Conservation (phyloP, 2,797 vertebrate genomes). For the Gambelia wislizenii region DNA sequence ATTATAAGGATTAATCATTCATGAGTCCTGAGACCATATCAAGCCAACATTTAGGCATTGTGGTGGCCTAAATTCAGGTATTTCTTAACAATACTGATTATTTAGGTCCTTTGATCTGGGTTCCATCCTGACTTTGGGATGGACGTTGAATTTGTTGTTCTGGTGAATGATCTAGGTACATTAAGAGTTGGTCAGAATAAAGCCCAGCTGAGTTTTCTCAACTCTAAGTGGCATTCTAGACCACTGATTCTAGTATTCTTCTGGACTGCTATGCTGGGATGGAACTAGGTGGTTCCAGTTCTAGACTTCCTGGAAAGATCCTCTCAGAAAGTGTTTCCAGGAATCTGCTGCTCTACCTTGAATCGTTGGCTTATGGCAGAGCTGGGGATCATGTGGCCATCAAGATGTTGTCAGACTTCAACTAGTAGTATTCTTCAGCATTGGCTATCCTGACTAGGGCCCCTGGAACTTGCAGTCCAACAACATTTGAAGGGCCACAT, state of each 20-base stretch:
- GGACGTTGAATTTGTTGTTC: not conserved
- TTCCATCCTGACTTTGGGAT: not conserved
- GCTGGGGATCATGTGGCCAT: too few species aligned
- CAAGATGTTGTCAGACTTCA: too few species aligned
- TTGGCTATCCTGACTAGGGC: too few species aligned
- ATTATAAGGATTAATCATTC: not conserved
- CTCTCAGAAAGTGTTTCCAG: not conserved
- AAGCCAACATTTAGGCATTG: not conserved
- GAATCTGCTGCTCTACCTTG: not conserved
- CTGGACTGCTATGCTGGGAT: not conserved
- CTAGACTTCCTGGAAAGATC: not conserved
- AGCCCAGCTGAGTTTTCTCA: too few species aligned
- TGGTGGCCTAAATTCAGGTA: not conserved
- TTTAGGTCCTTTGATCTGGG: not conserved
- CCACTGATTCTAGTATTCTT: not conserved
- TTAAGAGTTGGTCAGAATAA: not conserved
- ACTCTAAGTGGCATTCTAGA: not conserved
- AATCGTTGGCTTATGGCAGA: too few species aligned
- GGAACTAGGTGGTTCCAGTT: not conserved
- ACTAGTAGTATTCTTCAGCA: too few species aligned
- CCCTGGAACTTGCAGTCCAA: too few species aligned
- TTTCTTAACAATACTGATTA: not conserved
- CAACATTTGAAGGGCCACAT: too few species aligned
- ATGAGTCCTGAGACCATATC: not conserved
- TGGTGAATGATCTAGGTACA: not conserved